Percentiles rank a stretch among this genome's conserved stretches.
Conservation (phyloP, 92 coral and sea anemone genomes). For the Bergia sp. region DNA sequence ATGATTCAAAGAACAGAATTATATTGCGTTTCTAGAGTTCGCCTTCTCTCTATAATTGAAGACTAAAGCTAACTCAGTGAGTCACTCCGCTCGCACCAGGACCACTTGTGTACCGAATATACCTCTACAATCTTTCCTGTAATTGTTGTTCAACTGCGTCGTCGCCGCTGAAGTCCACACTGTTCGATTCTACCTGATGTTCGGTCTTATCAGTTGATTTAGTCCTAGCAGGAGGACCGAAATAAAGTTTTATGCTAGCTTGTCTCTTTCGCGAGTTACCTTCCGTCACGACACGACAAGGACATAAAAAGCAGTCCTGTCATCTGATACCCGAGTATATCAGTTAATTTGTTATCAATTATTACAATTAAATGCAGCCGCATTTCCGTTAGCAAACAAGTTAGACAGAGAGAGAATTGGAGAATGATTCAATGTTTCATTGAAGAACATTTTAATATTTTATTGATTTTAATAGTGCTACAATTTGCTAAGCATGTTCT, state of each 20-base stretch:
- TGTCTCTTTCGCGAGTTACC: constrained; percentile 33
- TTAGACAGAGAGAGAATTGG: constrained; percentile 28
- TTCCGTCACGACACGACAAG: constrained; percentile 29
- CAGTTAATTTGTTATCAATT: not conserved
- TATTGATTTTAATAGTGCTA: constrained; percentile 1
- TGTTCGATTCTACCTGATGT: constrained; percentile 27
- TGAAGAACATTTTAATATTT: constrained; percentile 16
- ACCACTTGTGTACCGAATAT: constrained; percentile 24
- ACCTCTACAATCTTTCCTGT: constrained; percentile 29
- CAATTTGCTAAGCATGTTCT: constrained; percentile 17
- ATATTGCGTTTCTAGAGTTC: constrained; percentile 35
- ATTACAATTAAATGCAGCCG: constrained; percentile 18
- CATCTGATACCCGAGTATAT: constrained; percentile 14
- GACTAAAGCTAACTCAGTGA: constrained; percentile 19
- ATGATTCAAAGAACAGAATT: constrained; percentile 31
- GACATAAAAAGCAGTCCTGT: constrained; percentile 21
- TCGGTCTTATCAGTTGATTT: constrained; percentile 22
- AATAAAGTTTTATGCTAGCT: constrained; percentile 26
- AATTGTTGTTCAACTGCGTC: constrained; percentile 21
- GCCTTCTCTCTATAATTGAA: constrained; percentile 1
- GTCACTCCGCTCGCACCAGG: constrained; percentile 28
- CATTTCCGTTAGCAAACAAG: constrained; percentile 21
- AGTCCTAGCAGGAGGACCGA: constrained; percentile 28
- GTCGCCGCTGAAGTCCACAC: constrained; percentile 29
- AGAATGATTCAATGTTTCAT: constrained; percentile 28